A percentile compares a stretch with the other conserved stretches of the same genome.
These are phyloP conservation scores for Schrankia costaestrigalis DNA, from an alignment of 2,888 invertebrate genomes.

Conservation along the genomic window DNA sequence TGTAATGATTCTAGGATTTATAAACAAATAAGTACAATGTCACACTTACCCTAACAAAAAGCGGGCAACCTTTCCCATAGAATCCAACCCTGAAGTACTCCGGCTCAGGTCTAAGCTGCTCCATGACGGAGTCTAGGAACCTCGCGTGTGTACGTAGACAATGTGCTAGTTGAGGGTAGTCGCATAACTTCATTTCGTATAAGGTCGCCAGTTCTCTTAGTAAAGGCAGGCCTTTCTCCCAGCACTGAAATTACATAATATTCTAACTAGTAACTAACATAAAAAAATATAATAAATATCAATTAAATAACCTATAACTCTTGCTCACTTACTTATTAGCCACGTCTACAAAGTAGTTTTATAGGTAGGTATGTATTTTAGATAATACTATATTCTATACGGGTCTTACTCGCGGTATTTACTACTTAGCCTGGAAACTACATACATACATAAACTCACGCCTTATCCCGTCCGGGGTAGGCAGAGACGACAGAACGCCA, in stretches of 20 bases:
- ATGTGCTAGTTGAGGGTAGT: conserved; percentile 92
- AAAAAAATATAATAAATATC: not conserved
- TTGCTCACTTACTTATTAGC: too few species aligned
- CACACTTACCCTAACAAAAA: conserved; percentile 92
- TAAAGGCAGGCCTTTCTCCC: conserved; percentile 97
- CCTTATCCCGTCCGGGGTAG: too few species aligned
- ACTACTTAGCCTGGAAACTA: too few species aligned
- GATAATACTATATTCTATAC: too few species aligned
- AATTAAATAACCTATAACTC: too few species aligned
- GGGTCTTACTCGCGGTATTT: too few species aligned
- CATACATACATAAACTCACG: too few species aligned
- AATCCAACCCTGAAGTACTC: conserved; percentile 98
- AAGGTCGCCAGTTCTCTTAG: conserved; percentile 93
- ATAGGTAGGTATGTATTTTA: too few species aligned
- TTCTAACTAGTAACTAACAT: too few species aligned
- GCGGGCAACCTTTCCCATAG: conserved; percentile 94
- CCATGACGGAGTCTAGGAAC: conserved; percentile 94
- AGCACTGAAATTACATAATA: conserved; percentile 82
- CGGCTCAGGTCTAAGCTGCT: conserved; percentile 93
- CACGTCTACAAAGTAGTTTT: too few species aligned
- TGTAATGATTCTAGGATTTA: not conserved
- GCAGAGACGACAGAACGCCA: too few species aligned
- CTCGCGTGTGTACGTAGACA: conserved; percentile 92
- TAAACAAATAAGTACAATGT: not conserved
- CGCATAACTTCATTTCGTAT: conserved; percentile 92